Evolutionary conservation across 2,113 vertebrate genomes (phyloP).

Genomic region (Chaetorhynchus papuensis): DNA sequence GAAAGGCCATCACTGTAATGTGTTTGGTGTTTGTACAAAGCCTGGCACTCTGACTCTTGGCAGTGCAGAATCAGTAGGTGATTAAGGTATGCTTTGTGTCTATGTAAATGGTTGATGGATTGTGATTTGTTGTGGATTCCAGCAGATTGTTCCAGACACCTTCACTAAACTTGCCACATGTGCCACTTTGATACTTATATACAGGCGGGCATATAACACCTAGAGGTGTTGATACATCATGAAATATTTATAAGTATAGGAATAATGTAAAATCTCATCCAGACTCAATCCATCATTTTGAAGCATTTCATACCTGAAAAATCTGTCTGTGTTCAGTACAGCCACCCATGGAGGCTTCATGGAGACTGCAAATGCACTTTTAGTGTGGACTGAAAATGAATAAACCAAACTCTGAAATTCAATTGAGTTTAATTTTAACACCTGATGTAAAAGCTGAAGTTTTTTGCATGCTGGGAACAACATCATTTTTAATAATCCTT

Average conservation of each 20-base stretch:
- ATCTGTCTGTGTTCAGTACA: not conserved
- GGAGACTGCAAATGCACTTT: not conserved
- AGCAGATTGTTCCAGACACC: not conserved
- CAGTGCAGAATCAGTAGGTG: not conserved
- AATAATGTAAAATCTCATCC: not conserved
- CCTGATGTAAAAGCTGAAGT: not conserved
- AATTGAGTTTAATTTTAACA: not conserved
- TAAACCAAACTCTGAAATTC: not conserved
- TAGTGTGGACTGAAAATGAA: not conserved
- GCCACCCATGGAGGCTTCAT: not conserved
- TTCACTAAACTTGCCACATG: not conserved
- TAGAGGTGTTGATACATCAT: not conserved
- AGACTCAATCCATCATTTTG: not conserved
- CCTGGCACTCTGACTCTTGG: not conserved
- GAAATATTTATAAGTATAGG: not conserved
- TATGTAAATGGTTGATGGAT: not conserved
- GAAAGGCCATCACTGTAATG: not conserved
- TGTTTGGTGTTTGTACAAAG: not conserved
- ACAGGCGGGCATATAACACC: not conserved
- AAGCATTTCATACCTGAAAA: not conserved
- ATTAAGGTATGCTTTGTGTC: not conserved
- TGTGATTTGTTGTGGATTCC: not conserved
- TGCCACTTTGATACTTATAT: not conserved
- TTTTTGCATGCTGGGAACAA: not conserved
- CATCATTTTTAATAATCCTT: not conserved